These are phyloP conservation scores for Trichogramma evanescens DNA, from an alignment of 2,888 invertebrate species.

Conservation along the genomic window DNA sequence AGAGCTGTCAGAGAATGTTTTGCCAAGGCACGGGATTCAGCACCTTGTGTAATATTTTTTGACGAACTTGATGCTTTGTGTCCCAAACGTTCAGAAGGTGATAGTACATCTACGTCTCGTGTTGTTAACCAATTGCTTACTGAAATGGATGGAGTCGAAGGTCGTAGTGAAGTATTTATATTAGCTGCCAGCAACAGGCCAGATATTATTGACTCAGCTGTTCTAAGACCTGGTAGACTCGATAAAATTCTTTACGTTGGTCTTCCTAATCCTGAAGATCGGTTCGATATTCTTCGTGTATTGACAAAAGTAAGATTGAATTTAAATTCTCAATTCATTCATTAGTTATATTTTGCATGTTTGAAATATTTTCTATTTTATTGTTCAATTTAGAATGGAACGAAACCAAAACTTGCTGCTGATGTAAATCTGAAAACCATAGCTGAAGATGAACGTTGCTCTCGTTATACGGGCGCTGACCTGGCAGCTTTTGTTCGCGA, in stretches of 20 bases:
- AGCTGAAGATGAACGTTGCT: conserved; percentile 54
- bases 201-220: conserved; percentile 93
- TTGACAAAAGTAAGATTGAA: conserved; percentile 68
- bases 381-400: conserved; percentile 58
- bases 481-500: conserved; percentile 82
- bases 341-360: not conserved
- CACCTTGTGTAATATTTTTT: conserved; percentile 98
- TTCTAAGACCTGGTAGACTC: conserved; percentile 82
- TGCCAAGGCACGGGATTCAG: conserved; percentile 85
- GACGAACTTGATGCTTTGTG: conserved; percentile 96
- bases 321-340: not conserved
- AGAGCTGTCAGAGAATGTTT: conserved; percentile 94
- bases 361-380: conserved; percentile 1
- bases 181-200: conserved; percentile 95
- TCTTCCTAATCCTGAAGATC: conserved; percentile 70
- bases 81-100: conserved; percentile 75
- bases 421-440: conserved; percentile 72
- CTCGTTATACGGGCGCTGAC: conserved; percentile 91
- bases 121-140: conserved; percentile 96
- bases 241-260: conserved; percentile 88
- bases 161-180: conserved; percentile 84
- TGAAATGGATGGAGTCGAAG: conserved; percentile 97
- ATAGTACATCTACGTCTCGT: conserved; percentile 67
- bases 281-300: conserved; percentile 81
- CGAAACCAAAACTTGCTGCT: conserved; percentile 64